These are phyloP conservation scores for Pitangus sulphuratus DNA, from an alignment of 2,797 vertebrate species.

Conservation along the genomic window DNA sequence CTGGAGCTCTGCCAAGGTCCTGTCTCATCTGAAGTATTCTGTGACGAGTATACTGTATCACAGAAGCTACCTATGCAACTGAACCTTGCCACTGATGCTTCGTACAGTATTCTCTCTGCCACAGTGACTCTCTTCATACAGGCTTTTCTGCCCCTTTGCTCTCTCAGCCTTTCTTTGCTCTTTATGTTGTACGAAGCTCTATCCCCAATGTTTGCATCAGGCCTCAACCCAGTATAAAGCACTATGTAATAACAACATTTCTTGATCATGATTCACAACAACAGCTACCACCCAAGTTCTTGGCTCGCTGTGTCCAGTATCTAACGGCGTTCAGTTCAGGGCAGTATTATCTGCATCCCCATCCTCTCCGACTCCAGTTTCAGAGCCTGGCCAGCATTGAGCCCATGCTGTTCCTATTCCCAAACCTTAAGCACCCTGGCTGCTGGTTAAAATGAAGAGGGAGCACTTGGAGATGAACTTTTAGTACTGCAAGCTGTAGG, in stretches of 20 bases:
- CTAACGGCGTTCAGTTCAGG: not conserved
- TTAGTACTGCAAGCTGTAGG: not conserved
- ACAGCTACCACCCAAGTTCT: slow-evolving; percentile 57
- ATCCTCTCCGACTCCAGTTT: not conserved
- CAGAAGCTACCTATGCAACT: not conserved
- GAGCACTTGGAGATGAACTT: slow-evolving; percentile 41
- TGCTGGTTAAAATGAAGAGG: slow-evolving; percentile 22
- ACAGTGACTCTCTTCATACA: not conserved
- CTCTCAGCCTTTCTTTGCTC: not conserved
- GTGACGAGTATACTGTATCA: not conserved
- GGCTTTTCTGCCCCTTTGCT: not conserved
- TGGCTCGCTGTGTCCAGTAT: not conserved
- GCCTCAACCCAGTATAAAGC: slow-evolving; percentile 2
- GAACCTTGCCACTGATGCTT: not conserved
- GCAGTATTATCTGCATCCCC: not conserved
- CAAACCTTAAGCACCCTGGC: not conserved
- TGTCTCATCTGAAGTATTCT: not conserved
- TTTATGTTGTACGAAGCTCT: not conserved
- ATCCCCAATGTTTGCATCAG: not conserved
- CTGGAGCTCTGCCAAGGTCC: not conserved
- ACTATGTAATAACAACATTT: slow-evolving; percentile 45
- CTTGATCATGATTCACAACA: slow-evolving; percentile 45
- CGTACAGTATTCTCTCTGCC: not conserved
- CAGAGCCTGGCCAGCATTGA: not conserved
- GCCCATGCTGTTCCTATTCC: not conserved